Evolutionary conservation across 1,140 invertebrate genomes (phyloP), one percentile per base, ranked within the genome.

Genomic region (Pemphigus obesinymphae): DNA sequence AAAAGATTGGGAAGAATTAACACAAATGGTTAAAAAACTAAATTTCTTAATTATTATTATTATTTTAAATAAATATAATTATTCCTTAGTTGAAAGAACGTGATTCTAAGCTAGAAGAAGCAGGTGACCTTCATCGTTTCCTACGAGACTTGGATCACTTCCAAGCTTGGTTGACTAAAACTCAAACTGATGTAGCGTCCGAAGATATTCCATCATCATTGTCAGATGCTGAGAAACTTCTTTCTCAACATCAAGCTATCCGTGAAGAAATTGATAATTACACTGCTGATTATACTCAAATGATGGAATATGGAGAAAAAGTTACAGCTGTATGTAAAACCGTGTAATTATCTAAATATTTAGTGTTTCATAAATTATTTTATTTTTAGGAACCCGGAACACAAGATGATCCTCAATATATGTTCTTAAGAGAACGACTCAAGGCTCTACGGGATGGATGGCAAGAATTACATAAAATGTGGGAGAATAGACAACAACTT

Each of bases 241-340:
- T 99, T 0, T 96, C 94, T 75, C 97, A 96, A 87, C 98, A 99
- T 89, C 96, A 98, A 88, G 96, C 95, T 83, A 97, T 99, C 84
- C 93, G 96, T 85, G 97, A 99, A 87, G 98, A 99, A 88, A 99
- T 99, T 85, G 97, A 99, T 87, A 98, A 98, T 85, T 99, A 99
- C 87, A 97, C 93, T 66, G 96, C 98, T 84, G 98, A 99, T 87
- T 99, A 98, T 87, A 93, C 93, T 84, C 97, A 97, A 89, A 99
- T 99, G 97, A 99, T 99, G 94, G 97, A 98, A 85, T 99, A 99
- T 87, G 98, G 98, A 72, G 96, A 99, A 86, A 92, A 94, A 85
- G 91, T 98, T 78, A 97, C 96, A 72, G 93, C 93, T 82, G 96
- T 92, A 84, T 87, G 89, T 89, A 40, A 2, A 31, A 34, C 15